Conservation (phyloP, 2,888 invertebrate genomes). For the Platycheirus rosarum region DNA sequence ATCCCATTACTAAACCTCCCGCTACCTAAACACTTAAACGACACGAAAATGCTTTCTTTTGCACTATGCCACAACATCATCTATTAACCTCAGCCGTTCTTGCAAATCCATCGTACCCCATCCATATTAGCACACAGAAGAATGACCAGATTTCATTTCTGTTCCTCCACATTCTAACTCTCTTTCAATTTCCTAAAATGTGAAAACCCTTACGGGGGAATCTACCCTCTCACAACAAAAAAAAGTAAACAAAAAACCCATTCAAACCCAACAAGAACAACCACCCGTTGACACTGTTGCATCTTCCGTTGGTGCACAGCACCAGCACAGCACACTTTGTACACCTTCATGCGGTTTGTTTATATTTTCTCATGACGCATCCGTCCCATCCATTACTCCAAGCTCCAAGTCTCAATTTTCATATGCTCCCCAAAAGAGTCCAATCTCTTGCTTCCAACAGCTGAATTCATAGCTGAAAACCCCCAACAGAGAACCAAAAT, state of each 20-base stretch:
- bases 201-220: not conserved
- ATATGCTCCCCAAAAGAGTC: slow-evolving; percentile 40
- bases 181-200: not conserved
- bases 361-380: slow-evolving; percentile 48
- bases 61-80: slow-evolving; percentile 52
- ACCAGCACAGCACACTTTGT: too few relatives aligned
- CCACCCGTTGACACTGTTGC: slow-evolving; percentile 71
- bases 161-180: not conserved
- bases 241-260: slow-evolving; percentile 1
- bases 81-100: slow-evolving; percentile 59
- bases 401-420: not conserved
- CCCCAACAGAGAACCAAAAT: slow-evolving; percentile 44
- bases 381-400: not conserved
- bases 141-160: slow-evolving; percentile 47
- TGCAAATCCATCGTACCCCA: slow-evolving; percentile 40
- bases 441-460: not conserved
- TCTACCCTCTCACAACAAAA: not conserved
- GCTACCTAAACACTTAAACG: slow-evolving; percentile 11
- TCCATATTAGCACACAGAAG: slow-evolving; percentile 38
- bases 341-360: slow-evolving; percentile 65
- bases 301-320: slow-evolving; percentile 55
- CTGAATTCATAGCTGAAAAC: slow-evolving; percentile 58
- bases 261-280: slow-evolving; percentile 49
- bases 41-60: slow-evolving; percentile 57
- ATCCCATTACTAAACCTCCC: not conserved